These are phyloP conservation scores for Dryobates pubescens DNA, from an alignment of 2,797 vertebrate species.

Conservation along the genomic window DNA sequence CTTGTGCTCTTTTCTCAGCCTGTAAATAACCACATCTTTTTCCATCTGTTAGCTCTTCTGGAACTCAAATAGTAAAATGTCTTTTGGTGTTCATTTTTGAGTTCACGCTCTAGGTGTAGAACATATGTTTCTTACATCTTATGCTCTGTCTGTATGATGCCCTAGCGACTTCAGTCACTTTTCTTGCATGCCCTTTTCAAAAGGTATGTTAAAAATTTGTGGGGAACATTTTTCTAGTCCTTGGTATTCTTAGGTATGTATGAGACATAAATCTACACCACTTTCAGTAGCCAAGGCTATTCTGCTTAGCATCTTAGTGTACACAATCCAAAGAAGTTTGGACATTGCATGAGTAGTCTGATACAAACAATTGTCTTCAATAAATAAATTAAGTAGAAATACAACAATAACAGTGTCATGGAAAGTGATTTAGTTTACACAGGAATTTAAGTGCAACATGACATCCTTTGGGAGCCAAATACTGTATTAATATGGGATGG, in stretches of 20 bases:
- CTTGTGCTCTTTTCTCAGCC: slow-evolving; percentile 17
- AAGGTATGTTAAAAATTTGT: not conserved
- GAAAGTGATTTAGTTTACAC: slow-evolving; percentile 21
- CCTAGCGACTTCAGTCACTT: not conserved
- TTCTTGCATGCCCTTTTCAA: not conserved
- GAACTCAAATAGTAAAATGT: not conserved
- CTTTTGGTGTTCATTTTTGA: not conserved
- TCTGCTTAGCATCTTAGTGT: not conserved
- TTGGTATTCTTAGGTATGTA: not conserved
- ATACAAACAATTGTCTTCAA: slow-evolving; percentile 22
- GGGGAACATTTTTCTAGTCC: not conserved
- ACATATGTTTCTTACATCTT: not conserved
- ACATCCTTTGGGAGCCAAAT: not conserved
- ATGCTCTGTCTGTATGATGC: not conserved
- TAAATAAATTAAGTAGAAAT: slow-evolving; percentile 47
- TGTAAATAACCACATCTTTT: not conserved
- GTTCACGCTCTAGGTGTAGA: not conserved
- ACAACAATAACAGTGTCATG: slow-evolving; percentile 1
- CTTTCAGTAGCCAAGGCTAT: slow-evolving; percentile 13
- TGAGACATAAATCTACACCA: not conserved
- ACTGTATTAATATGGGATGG: not conserved
- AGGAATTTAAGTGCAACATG: slow-evolving; percentile 19
- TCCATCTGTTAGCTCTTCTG: slow-evolving; percentile 4
- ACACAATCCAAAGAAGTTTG: slow-evolving; percentile 21
- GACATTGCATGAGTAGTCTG: not conserved